These are phyloP conservation scores for Pterois miles DNA, from an alignment of 2,797 vertebrate species.

Conservation along the genomic window DNA sequence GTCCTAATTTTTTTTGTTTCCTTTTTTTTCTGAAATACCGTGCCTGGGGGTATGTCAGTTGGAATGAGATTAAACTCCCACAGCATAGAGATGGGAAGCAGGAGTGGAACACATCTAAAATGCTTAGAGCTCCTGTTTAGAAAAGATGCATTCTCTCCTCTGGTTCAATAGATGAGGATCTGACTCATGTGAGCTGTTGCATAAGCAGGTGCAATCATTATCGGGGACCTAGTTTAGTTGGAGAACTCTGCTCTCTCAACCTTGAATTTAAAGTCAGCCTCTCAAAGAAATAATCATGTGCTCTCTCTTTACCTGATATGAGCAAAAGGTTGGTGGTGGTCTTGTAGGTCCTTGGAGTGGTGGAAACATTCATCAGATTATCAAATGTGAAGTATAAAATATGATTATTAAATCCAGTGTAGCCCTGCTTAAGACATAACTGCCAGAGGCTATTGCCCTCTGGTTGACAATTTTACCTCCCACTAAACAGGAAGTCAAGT, in stretches of 20 bases:
- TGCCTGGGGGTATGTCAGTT: slow-evolving; percentile 79
- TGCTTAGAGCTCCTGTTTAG: slow-evolving; percentile 74
- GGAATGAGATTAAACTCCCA: slow-evolving; percentile 86
- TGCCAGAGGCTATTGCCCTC: slow-evolving; percentile 13
- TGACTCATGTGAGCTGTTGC: slow-evolving; percentile 78
- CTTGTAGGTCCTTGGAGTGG: neutral
- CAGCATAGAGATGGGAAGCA: slow-evolving; percentile 71
- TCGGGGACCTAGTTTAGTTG: slow-evolving; percentile 50
- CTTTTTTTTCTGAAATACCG: slow-evolving; percentile 34
- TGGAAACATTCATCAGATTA: slow-evolving; percentile 20
- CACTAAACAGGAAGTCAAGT: slow-evolving; percentile 10
- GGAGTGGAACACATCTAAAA: slow-evolving; percentile 79
- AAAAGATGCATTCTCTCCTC: slow-evolving; percentile 64
- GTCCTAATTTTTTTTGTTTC: slow-evolving; percentile 79
- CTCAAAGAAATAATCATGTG: slow-evolving; percentile 24
- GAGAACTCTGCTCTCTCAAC: slow-evolving; percentile 18
- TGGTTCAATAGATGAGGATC: slow-evolving; percentile 76
- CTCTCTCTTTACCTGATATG: slow-evolving; percentile 9
- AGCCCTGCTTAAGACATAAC: neutral
- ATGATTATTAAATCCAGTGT: slow-evolving; percentile 29
- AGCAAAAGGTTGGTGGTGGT: slow-evolving; percentile 1
- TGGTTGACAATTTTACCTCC: slow-evolving; percentile 39
- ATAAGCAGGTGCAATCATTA: slow-evolving; percentile 78
- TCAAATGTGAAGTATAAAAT: slow-evolving; percentile 21
- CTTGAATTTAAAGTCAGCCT: slow-evolving; percentile 41